Evolutionary conservation across 2,113 vertebrate genomes (phyloP).

Genomic region (Labeo rohita): DNA sequence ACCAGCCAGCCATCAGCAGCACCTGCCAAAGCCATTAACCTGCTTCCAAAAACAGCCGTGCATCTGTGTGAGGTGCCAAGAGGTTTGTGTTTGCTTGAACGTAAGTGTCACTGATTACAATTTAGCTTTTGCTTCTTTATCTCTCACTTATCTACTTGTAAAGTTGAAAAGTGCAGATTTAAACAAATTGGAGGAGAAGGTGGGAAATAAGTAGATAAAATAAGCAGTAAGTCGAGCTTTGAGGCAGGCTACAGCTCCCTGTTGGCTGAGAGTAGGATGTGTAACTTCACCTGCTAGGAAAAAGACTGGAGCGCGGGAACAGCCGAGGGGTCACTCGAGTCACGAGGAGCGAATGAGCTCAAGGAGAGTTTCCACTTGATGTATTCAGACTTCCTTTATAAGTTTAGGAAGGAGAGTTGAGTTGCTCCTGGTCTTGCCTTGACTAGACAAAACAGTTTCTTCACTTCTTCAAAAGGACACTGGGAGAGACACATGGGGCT

Average conservation of each 20-base stretch:
- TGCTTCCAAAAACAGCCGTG: background rate
- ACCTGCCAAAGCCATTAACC: constrained; percentile 37
- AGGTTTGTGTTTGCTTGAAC: background rate
- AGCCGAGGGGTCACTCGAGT: background rate
- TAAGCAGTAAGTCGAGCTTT: background rate
- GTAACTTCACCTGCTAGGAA: background rate
- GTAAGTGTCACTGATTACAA: background rate
- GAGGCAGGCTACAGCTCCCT: constrained; percentile 6
- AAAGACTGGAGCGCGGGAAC: background rate
- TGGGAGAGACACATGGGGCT: background rate
- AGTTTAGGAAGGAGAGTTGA: constrained; percentile 8
- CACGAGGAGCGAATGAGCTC: constrained; percentile 2
- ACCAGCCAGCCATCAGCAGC: constrained; percentile 14
- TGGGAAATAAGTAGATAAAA: background rate
- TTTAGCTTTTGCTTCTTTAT: constrained; percentile 45
- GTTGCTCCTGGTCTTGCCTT: constrained; percentile 12
- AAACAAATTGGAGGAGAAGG: background rate
- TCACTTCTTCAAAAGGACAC: background rate
- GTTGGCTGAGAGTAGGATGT: background rate
- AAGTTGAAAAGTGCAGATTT: background rate
- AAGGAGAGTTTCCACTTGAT: constrained; percentile 31
- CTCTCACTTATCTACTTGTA: constrained; percentile 64
- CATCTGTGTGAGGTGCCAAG: background rate
- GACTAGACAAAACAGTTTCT: background rate
- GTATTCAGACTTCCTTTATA: constrained; percentile 14